phyloP scores from a whole-genome alignment of 2,113 vertebrate genomes.

The Callionymus lyra region DNA sequence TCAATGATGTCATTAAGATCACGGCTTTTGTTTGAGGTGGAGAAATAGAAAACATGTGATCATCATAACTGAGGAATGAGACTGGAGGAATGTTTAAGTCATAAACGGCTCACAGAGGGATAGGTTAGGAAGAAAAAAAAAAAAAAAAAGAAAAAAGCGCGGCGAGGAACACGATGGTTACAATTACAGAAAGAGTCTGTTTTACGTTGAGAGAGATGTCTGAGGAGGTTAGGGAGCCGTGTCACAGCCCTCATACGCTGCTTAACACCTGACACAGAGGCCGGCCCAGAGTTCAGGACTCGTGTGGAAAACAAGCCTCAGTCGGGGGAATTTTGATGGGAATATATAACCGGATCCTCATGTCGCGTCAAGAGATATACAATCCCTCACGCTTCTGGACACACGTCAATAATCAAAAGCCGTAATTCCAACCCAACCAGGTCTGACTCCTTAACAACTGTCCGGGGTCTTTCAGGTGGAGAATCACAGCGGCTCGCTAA shows the following conservation, averaged over 20 bases:
- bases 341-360: too few species aligned
- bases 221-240: slow-evolving; percentile 41
- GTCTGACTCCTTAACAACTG: slow-evolving; percentile 26
- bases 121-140: slow-evolving; percentile 24
- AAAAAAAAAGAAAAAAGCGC: too few species aligned
- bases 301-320: slow-evolving; percentile 9
- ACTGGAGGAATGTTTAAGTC: slow-evolving; percentile 9
- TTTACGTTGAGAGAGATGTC: slow-evolving; percentile 43
- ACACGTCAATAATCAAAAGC: slow-evolving; percentile 17
- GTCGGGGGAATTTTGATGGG: background rate
- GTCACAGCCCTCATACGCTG: slow-evolving; percentile 38
- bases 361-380: too few species aligned
- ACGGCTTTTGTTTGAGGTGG: slow-evolving; percentile 4
- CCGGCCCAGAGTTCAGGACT: slow-evolving; percentile 18
- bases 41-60: slow-evolving; percentile 2
- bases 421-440: slow-evolving; percentile 38
- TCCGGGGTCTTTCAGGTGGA: slow-evolving; percentile 17
- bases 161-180: slow-evolving; percentile 26
- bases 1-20: slow-evolving; percentile 13
- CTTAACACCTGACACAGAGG: slow-evolving; percentile 42
- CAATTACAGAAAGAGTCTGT: slow-evolving; percentile 41
- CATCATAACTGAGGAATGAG: slow-evolving; percentile 8
- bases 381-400: too few species aligned
- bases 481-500: slow-evolving; percentile 46
- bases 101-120: slow-evolving; percentile 14